Evolutionary conservation across 2,113 vertebrate species (phyloP).

Genomic region (Scatophagus argus): DNA sequence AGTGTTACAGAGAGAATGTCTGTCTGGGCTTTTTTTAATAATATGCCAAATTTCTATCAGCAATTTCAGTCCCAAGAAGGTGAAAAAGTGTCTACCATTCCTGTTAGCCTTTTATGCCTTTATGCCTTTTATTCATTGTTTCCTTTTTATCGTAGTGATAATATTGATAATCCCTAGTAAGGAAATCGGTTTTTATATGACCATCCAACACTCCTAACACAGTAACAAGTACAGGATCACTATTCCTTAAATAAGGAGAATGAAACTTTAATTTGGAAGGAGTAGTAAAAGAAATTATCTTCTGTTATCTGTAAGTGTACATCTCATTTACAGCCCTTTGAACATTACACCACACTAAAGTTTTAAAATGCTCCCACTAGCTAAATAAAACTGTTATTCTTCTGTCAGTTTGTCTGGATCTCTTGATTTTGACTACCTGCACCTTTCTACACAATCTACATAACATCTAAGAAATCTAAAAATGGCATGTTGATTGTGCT

Average conservation of each 20-base stretch:
- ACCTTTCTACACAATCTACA: not conserved
- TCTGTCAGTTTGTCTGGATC: not conserved
- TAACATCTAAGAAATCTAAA: not conserved
- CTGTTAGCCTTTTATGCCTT: no score
- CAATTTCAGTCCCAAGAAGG: not conserved
- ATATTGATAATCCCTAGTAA: not conserved
- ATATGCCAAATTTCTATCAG: not conserved
- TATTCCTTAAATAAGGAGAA: constrained; percentile 2
- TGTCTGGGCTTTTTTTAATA: not conserved
- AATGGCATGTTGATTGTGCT: not conserved
- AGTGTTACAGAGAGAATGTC: not conserved
- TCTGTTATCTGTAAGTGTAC: constrained; percentile 19
- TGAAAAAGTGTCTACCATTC: not conserved
- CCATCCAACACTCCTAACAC: not conserved
- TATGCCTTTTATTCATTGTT: constrained; percentile 12
- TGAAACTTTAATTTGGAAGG: not conserved
- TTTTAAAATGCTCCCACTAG: constrained; percentile 16
- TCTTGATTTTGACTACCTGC: not conserved
- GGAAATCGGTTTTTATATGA: constrained; percentile 38
- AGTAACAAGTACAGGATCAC: constrained; percentile 51
- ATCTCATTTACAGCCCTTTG: constrained; percentile 24
- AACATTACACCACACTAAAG: constrained; percentile 31
- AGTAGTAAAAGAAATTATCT: not conserved
- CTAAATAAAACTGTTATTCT: constrained; percentile 50
- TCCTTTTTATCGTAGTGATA: constrained; percentile 15